Evolutionary conservation across 2,888 invertebrate genomes (phyloP).

Genomic region (Octonoba sinensis): DNA sequence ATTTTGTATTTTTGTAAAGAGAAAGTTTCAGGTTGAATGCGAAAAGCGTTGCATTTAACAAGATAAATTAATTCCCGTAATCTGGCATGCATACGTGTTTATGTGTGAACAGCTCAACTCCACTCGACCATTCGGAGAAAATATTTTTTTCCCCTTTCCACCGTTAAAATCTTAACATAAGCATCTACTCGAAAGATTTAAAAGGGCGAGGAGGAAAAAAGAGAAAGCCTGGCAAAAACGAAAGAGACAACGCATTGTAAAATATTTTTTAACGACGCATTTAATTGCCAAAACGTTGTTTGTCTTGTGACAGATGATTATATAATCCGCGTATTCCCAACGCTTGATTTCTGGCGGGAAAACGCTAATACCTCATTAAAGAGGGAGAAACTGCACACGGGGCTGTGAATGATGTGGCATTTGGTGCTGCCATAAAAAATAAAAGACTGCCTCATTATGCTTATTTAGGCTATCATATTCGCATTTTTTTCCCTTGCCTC

Average conservation of each 20-base stretch:
- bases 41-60: constrained; percentile 60
- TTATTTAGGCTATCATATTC: constrained; percentile 30
- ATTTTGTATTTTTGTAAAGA: constrained; percentile 39
- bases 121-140: constrained; percentile 33
- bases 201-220: constrained; percentile 21
- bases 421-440: constrained; percentile 37
- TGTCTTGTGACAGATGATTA: constrained; percentile 57
- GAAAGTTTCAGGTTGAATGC: constrained; percentile 53
- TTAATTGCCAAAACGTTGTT: constrained; percentile 52
- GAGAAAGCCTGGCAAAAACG: constrained; percentile 20
- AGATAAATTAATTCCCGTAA: constrained; percentile 64
- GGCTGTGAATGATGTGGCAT: constrained; percentile 43
- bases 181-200: constrained; percentile 45
- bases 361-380: constrained; percentile 61
- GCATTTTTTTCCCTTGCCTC: constrained; percentile 16
- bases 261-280: constrained; percentile 60
- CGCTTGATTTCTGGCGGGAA: constrained; percentile 41
- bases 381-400: constrained; percentile 30
- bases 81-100: constrained; percentile 52
- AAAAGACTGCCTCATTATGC: constrained; percentile 34
- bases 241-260: constrained; percentile 39
- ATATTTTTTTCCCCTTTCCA: constrained; percentile 16
- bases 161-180: constrained; percentile 53
- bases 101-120: constrained; percentile 50
- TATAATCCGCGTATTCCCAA: constrained; percentile 51